Base-by-base conservation (phyloP, 2,113 vertebrate species). In the Centropristis striata region DNA sequence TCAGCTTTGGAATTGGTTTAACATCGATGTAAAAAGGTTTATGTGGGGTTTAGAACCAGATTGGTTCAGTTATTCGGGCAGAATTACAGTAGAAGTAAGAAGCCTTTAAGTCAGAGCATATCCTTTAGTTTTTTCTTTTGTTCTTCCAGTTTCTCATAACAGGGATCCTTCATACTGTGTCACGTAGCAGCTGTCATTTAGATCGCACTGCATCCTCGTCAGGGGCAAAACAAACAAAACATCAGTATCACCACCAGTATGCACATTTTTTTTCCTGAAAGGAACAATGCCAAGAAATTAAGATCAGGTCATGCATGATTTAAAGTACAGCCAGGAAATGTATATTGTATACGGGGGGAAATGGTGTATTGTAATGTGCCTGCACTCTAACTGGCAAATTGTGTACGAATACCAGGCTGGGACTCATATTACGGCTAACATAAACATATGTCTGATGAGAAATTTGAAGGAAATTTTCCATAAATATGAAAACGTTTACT, bases 381-480 rank as follows among this genome's bases (percentile, higher is more conserved):
- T 78, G 65, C 75, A 20, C 46, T 69, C 51, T 79, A 51, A 42
- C 42, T 74, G 78, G 81, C 71, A 85, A 83, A 86, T 80, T 81
- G 49, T 77, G 66, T 41, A 37, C 1, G n/a, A 81, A 82, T 69
- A 69, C 75, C 86, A 87, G 75, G 72, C 75, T 63, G 13, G 21
- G 69, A 75, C 73, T 93, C 80, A 8, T 73, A 46, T 92, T 90
- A 82, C 82, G 15, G 23, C 57, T 72, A 61, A 88, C 46, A 71
- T 86, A 92, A 94, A 92, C 32, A 92, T 25, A 25, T 47, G 80
- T 65, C 61, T 83, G 67, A 85, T 86, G 88, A 93, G 81, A 86
- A 70, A 75, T 83, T 65, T 85, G 55, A 80, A 80, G 88, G 83
- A 89, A 89, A 92, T 90, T 75, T 90, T 87, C 75, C 84, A 84